Evolutionary conservation across 2,113 vertebrate genomes (phyloP).

Genomic region (Dinomys branickii): DNA sequence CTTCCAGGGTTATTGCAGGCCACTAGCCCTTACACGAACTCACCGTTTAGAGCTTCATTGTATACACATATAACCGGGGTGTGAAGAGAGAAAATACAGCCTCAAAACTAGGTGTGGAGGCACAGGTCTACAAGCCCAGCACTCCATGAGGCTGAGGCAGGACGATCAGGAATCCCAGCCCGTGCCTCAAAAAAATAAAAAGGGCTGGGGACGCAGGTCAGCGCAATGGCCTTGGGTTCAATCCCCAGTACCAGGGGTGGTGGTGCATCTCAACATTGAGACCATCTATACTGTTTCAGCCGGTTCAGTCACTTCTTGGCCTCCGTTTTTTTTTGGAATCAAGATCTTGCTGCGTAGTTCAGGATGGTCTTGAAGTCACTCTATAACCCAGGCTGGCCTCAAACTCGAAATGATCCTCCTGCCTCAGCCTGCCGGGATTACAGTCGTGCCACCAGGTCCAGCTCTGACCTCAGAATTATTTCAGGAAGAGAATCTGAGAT

Average conservation of each 20-base stretch:
- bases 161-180: neutral
- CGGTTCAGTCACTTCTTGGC: neutral
- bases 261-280: neutral
- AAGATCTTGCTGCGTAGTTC: neutral
- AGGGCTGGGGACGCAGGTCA: neutral
- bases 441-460: neutral
- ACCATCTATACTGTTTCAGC: neutral
- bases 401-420: neutral
- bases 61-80: neutral
- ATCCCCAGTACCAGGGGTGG: neutral
- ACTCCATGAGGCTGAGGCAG: neutral
- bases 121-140: neutral
- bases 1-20: neutral
- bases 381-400: neutral
- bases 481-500: neutral
- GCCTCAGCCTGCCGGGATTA: neutral
- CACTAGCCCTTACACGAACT: neutral
- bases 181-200: neutral
- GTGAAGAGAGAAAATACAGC: neutral
- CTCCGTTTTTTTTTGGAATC: neutral
- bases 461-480: neutral
- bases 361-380: neutral
- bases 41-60: neutral
- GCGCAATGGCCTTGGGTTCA: neutral
- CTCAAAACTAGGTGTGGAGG: neutral